These are phyloP conservation scores for Brachyrhaphis roseni DNA, from an alignment of 2,797 vertebrate genomes.

Conservation along the genomic window DNA sequence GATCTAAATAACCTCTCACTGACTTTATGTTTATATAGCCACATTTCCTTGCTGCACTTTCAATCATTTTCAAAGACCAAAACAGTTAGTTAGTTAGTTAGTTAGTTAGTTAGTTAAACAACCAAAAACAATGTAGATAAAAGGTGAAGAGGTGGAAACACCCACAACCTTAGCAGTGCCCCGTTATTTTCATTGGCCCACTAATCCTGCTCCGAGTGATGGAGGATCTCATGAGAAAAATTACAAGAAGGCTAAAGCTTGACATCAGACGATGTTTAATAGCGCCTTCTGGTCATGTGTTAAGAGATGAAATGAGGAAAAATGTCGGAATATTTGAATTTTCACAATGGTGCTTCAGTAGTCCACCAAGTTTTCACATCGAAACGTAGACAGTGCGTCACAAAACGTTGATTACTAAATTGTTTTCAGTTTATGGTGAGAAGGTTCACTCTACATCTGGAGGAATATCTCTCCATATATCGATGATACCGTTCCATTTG, in stretches of 20 bases:
- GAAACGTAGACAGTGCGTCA: not conserved
- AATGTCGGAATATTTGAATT: not conserved
- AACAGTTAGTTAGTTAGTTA: not conserved
- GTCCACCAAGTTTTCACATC: not conserved
- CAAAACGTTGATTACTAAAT: not conserved
- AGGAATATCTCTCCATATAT: not conserved
- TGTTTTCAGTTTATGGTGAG: not conserved
- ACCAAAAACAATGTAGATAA: not conserved
- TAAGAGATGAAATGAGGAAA: not conserved
- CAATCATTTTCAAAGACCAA: not conserved
- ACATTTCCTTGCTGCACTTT: not conserved
- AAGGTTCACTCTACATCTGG: not conserved
- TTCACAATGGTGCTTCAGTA: not conserved
- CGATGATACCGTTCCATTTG: not conserved
- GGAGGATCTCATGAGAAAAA: not conserved
- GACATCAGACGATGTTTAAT: not conserved
- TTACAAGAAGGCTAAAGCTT: not conserved
- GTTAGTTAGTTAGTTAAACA: not conserved
- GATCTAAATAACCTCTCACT: not conserved
- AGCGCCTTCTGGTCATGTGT: not conserved
- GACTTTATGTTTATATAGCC: not conserved
- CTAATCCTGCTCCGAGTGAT: not conserved
- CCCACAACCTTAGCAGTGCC: not conserved
- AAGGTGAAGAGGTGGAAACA: not conserved
- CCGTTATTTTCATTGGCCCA: not conserved